These are phyloP conservation scores for Anarrhichthys ocellatus DNA, from an alignment of 2,113 vertebrate genomes.

Conservation along the genomic window DNA sequence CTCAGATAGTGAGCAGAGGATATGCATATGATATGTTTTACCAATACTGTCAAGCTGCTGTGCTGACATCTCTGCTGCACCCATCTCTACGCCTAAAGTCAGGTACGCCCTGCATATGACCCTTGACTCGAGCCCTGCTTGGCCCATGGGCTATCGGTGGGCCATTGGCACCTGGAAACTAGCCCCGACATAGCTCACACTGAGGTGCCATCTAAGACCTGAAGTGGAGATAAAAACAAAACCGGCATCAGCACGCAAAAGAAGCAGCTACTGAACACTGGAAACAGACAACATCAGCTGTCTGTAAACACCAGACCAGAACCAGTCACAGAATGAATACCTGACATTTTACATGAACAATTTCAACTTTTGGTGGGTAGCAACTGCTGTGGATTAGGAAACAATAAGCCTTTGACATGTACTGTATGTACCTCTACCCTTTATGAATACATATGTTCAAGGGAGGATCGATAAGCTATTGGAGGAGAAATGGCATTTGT, in stretches of 20 bases:
- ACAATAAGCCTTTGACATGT: not conserved
- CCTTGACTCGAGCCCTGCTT: not conserved
- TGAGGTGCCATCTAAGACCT: not conserved
- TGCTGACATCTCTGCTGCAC: not conserved
- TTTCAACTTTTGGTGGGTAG: not conserved
- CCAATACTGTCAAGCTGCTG: not conserved
- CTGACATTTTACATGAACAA: not conserved
- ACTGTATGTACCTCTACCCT: not conserved
- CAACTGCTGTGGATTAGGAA: not conserved
- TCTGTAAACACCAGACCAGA: not conserved
- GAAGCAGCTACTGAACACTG: not conserved
- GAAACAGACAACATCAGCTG: not conserved
- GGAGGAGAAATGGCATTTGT: not conserved
- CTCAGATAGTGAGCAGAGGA: not conserved
- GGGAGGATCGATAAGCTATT: not conserved
- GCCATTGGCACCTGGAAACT: not conserved
- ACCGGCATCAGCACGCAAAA: not conserved
- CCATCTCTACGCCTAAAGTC: not conserved
- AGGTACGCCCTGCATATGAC: not conserved
- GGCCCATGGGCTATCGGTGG: not conserved
- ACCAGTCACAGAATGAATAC: not conserved
- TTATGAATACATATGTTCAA: not conserved
- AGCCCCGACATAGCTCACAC: not conserved
- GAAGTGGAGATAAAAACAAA: not conserved
- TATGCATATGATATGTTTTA: not conserved